Evolutionary conservation across 2,797 vertebrate species (phyloP), one percentile per base, ranked within the genome.

Genomic region (Peromyscus melanophrys): DNA sequence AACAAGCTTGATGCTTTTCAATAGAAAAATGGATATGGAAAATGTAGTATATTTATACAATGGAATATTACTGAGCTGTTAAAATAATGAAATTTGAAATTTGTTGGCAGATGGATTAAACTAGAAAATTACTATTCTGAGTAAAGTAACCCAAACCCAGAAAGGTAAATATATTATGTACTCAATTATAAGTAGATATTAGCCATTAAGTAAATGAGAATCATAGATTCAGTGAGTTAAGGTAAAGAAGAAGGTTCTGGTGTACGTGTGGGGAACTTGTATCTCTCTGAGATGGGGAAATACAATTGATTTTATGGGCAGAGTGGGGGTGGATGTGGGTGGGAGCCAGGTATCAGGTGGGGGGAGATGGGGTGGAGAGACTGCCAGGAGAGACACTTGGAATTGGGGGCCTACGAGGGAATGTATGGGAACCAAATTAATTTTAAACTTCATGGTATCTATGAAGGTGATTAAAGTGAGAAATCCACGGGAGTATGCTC

Each of bases 351-450:
- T 82, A 4, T 82, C 4, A 27, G 23, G 12, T 40, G 13, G 80
- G n/a, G 31, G 6, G 16, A 57, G n/a, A 2, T 37, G 3, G n/a
- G 13, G 7, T 59, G 59, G 16, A 21, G 8, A 57, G 34, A 25
- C 9, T n/a, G 6, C 19, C 34, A 23, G 3, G 6, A 25, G 34
- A 27, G 21, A 27, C 37, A 23, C 1, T 0, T 82, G n/a, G 8
- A 40, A 40, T 82, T 49, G 4, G 49, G 49, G 17, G 7, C 23
- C n/a, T 27, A 29, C 40, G 0, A 27, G 23, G 13, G 6, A 8
- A 29, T 37, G 61, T 37, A 7, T 71, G 67, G 3, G 19, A 37
- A 19, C 67, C 17, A 16, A 71, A 6, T 27, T 4, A n/a, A 61
- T 16, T 11, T 1, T 6, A 29, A 43, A 83, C 10, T 19, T 63